phyloP scores from a whole-genome alignment of 2,888 invertebrate species.

The Drosophila multiciliata region DNA sequence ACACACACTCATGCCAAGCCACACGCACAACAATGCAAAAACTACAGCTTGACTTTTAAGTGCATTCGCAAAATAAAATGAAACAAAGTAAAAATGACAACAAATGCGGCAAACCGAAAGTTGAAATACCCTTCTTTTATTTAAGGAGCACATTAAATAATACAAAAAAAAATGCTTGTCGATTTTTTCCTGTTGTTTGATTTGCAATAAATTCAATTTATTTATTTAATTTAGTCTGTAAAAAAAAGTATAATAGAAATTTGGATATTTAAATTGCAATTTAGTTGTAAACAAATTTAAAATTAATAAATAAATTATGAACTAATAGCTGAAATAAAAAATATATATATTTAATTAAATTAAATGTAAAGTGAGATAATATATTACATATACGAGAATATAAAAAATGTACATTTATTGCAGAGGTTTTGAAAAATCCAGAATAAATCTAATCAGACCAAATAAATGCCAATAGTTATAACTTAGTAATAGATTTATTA shows the following conservation, averaged over 20 bases:
- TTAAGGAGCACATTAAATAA: neutral
- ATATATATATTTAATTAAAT: too few species aligned
- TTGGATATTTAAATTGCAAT: neutral
- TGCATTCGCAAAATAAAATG: slow-evolving; percentile 32
- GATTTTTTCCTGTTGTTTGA: neutral
- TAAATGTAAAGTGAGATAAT: too few species aligned
- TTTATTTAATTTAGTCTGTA: neutral
- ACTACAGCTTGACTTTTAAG: slow-evolving; percentile 53
- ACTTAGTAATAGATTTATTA: neutral
- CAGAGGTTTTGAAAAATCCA: neutral
- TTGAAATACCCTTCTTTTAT: neutral
- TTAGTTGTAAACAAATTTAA: neutral
- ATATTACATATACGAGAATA: neutral
- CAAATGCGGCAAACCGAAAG: neutral
- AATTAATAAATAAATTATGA: neutral
- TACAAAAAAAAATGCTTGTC: neutral
- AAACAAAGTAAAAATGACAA: slow-evolving; percentile 10
- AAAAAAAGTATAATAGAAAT: neutral
- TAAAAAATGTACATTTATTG: neutral
- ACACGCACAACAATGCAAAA: slow-evolving; percentile 38
- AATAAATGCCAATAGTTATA: neutral
- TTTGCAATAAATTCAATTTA: neutral
- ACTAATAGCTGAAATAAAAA: too few species aligned
- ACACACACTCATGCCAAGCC: slow-evolving; percentile 15
- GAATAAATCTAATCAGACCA: neutral